Evolutionary conservation across 2,797 vertebrate genomes (phyloP).

Genomic region (Anguilla obscura): DNA sequence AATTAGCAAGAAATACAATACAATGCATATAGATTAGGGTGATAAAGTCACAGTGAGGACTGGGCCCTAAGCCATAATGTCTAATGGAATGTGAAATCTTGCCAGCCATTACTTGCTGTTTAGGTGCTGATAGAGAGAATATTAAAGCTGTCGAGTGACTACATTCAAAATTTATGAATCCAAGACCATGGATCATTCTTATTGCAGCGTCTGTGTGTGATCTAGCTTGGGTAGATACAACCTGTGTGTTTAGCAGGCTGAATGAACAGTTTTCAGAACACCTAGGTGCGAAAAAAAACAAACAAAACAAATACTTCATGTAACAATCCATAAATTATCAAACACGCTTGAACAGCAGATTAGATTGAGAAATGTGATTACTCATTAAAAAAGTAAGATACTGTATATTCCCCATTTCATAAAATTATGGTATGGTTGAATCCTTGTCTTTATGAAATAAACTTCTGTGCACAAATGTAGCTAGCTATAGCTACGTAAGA

Average conservation of each 20-base stretch:
- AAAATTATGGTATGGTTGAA: not conserved
- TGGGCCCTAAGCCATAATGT: slow-evolving; percentile 22
- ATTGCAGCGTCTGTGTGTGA: not conserved
- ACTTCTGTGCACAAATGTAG: not conserved
- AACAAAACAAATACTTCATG: not conserved
- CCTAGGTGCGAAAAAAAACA: not conserved
- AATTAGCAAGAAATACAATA: not conserved
- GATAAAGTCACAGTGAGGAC: slow-evolving; percentile 6
- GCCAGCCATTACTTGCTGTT: slow-evolving; percentile 32
- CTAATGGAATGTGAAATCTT: slow-evolving; percentile 21
- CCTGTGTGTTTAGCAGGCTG: not conserved
- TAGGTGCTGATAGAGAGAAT: slow-evolving; percentile 39
- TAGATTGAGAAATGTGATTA: not conserved
- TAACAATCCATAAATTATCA: not conserved
- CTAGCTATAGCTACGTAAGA: not conserved
- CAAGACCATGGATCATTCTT: slow-evolving; percentile 7
- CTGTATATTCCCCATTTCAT: not conserved
- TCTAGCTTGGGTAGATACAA: not conserved
- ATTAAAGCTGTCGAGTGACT: slow-evolving; percentile 33
- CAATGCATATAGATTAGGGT: not conserved
- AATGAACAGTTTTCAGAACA: not conserved
- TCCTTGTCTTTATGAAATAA: not conserved
- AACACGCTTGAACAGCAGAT: not conserved
- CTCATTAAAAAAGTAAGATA: not conserved
- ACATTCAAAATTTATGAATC: slow-evolving; percentile 35